Conservation (phyloP, 2,888 invertebrate species). For the Omphaloscelis lunosa region DNA sequence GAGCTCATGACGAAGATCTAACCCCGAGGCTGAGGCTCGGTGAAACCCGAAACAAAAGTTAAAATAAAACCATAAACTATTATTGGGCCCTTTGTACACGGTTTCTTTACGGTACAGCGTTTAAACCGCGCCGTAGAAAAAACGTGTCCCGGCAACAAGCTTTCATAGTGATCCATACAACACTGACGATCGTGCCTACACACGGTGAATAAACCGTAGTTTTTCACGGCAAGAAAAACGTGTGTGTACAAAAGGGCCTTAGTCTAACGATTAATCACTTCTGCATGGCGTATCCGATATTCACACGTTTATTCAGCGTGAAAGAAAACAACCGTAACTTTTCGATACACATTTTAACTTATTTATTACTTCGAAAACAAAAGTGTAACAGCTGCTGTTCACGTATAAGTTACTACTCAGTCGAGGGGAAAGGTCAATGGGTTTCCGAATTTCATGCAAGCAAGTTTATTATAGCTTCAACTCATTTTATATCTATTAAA, state of each 20-base stretch:
- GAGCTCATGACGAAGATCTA: neutral
- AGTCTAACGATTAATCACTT: constrained; percentile 12
- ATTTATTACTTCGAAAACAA: constrained; percentile 29
- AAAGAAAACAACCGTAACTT: neutral
- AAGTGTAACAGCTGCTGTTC: constrained; percentile 23
- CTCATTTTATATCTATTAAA: neutral
- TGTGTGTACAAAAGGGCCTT: too few relatives aligned
- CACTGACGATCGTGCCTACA: too few relatives aligned
- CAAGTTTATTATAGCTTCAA: neutral
- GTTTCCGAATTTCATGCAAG: constrained; percentile 1
- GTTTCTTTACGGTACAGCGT: too few relatives aligned
- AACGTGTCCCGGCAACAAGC: too few relatives aligned
- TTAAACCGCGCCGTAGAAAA: too few relatives aligned
- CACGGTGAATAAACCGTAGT: too few relatives aligned
- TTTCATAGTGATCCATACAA: too few relatives aligned
- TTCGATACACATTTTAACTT: neutral
- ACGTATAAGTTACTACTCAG: constrained; percentile 26
- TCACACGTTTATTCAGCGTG: neutral
- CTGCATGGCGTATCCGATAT: neutral
- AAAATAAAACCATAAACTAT: neutral
- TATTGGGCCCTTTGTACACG: too few relatives aligned
- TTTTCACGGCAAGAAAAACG: too few relatives aligned
- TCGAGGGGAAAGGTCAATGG: constrained; percentile 22
- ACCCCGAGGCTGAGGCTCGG: neutral
- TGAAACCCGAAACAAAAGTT: neutral